phyloP scores from a whole-genome alignment of 2,113 vertebrate genomes.

The Oxyruncus cristatus region DNA sequence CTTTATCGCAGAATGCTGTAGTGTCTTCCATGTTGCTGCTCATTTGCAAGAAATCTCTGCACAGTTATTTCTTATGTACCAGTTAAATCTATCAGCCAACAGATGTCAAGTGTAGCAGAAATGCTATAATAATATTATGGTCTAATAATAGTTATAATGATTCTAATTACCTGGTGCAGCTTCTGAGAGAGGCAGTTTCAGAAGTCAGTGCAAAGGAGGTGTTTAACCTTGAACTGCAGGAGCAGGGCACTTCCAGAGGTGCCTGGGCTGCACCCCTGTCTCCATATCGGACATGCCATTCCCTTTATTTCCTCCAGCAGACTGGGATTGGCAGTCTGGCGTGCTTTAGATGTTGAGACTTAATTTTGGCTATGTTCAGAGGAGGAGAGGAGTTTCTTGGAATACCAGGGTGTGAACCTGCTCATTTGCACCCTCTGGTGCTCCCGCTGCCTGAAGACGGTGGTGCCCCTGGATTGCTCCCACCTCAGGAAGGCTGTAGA shows the following conservation, averaged over 20 bases:
- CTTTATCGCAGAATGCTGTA: neutral
- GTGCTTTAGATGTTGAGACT: neutral
- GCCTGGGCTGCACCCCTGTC: neutral
- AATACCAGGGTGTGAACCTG: neutral
- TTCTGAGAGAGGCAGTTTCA: slow-evolving; percentile 61
- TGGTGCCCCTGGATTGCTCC: neutral
- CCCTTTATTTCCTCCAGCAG: neutral
- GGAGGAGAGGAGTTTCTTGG: neutral
- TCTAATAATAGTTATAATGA: slow-evolving; percentile 74
- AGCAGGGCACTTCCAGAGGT: neutral
- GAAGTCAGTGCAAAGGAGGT: slow-evolving; percentile 20
- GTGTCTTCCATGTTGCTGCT: neutral
- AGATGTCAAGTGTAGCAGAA: slow-evolving; percentile 73
- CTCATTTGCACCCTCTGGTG: neutral
- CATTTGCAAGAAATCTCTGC: slow-evolving; percentile 41
- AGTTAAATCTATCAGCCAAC: slow-evolving; percentile 72
- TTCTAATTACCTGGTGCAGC: slow-evolving; percentile 67
- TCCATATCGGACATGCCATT: accelerated
- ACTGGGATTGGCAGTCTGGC: neutral
- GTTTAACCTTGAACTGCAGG: slow-evolving; percentile 59
- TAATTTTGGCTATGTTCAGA: neutral
- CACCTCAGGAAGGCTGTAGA: neutral
- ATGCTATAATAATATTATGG: slow-evolving; percentile 72
- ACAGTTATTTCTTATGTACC: slow-evolving; percentile 72
- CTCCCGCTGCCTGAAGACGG: neutral